These are phyloP conservation scores for Protobothrops mucrosquamatus DNA, from an alignment of 2,113 vertebrate species.

Conservation along the genomic window DNA sequence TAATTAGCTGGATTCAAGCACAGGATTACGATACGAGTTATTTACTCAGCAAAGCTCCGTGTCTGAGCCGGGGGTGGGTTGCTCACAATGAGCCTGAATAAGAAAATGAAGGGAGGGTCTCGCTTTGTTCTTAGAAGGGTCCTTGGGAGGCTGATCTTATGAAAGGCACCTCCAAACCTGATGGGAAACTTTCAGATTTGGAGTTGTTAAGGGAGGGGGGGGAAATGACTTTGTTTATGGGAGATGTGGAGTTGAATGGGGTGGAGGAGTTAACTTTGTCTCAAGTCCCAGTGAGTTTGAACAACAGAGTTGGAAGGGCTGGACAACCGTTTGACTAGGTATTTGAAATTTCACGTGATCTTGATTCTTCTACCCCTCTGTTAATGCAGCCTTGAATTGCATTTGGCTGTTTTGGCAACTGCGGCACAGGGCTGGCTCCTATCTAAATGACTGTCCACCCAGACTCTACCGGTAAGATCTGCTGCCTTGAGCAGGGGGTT, in stretches of 20 bases:
- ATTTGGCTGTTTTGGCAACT: too few relatives aligned
- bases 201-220: not conserved
- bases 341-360: too few relatives aligned
- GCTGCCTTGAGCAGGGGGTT: too few relatives aligned
- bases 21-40: constrained; percentile 87
- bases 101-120: constrained; percentile 62
- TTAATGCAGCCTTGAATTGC: too few relatives aligned
- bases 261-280: not conserved
- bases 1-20: constrained; percentile 94
- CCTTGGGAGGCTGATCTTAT: constrained; percentile 16
- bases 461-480: too few relatives aligned
- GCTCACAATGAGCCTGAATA: constrained; percentile 78
- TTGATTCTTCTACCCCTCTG: too few relatives aligned
- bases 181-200: constrained; percentile 32
- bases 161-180: constrained; percentile 31
- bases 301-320: not conserved
- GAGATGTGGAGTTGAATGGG: not conserved
- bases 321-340: too few relatives aligned
- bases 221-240: not conserved
- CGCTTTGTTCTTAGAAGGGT: constrained; percentile 44
- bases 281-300: not conserved
- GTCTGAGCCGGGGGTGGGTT: constrained; percentile 71
- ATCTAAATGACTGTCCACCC: too few relatives aligned
- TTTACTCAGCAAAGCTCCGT: constrained; percentile 89
- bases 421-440: too few relatives aligned